These are phyloP conservation scores for Polyommatus iphigenia DNA, from an alignment of 2,888 invertebrate genomes.

Conservation along the genomic window DNA sequence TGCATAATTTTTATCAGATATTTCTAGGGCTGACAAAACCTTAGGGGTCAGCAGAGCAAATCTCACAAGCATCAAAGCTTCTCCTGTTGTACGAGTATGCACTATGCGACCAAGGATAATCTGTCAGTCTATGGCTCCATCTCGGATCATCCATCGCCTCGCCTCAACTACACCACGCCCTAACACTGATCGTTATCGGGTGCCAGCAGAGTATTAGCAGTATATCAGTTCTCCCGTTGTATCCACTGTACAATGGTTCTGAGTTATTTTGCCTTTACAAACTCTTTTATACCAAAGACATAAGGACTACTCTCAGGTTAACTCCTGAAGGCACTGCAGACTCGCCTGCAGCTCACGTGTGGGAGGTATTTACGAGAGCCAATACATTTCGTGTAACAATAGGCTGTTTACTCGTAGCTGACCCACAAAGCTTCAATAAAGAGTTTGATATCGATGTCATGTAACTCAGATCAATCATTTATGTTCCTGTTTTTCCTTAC, in stretches of 20 bases:
- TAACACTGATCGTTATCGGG: background rate
- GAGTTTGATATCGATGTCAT: background rate
- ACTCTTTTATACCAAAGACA: too few species aligned
- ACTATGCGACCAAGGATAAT: too few species aligned
- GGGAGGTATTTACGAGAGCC: background rate
- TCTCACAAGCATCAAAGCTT: too few species aligned
- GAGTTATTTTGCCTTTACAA: too few species aligned
- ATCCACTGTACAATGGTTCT: background rate
- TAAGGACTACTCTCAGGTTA: too few species aligned
- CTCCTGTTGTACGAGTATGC: too few species aligned
- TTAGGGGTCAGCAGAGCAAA: too few species aligned
- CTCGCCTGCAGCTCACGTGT: background rate
- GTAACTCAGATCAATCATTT: background rate
- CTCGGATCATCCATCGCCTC: background rate
- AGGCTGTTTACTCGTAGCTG: background rate
- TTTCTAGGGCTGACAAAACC: too few species aligned
- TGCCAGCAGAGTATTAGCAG: background rate
- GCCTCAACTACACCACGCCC: background rate
- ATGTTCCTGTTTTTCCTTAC: background rate
- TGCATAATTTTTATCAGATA: too few species aligned
- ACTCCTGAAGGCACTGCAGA: background rate
- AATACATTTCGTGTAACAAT: constrained; percentile 5
- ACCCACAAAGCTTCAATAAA: background rate
- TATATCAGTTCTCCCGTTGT: background rate
- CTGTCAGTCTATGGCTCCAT: background rate